A percentile compares a stretch with the other conserved stretches of the same genome.
Evolutionary conservation across 1,140 invertebrate genomes (phyloP).

Genomic region (Caerostris extrusa): DNA sequence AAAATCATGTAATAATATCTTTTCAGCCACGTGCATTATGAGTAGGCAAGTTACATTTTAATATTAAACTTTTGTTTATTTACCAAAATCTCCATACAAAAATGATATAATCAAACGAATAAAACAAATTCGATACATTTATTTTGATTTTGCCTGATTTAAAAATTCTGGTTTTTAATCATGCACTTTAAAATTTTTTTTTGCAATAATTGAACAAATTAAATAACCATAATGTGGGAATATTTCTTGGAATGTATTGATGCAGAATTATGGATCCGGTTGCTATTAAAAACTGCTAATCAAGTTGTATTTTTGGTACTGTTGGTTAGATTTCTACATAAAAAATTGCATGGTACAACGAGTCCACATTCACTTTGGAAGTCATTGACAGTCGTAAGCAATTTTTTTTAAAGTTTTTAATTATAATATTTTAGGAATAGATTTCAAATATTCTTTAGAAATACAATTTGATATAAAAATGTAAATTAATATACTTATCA

Average conservation of each 20-base stretch:
- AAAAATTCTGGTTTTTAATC: background rate
- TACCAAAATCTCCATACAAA: background rate
- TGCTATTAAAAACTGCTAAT: background rate
- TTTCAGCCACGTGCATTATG: background rate
- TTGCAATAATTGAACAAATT: background rate
- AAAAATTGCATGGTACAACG: background rate
- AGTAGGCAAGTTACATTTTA: background rate
- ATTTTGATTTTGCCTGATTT: background rate
- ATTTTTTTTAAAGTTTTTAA: background rate
- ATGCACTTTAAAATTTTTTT: background rate
- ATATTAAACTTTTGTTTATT: background rate
- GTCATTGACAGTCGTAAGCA: background rate
- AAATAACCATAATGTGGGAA: background rate
- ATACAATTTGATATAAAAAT: too few species aligned
- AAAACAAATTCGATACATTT: background rate
- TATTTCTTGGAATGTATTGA: background rate
- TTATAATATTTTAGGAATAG: background rate
- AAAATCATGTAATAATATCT: too few species aligned
- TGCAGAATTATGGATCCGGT: background rate
- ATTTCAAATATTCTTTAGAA: too few species aligned
- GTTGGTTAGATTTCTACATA: background rate
- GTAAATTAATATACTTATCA: too few species aligned
- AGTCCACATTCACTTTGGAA: background rate
- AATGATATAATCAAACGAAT: background rate
- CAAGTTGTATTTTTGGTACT: slow-evolving; percentile 18